phyloP scores from a whole-genome alignment of 2,797 vertebrate genomes.

The Denticeps clupeoides region DNA sequence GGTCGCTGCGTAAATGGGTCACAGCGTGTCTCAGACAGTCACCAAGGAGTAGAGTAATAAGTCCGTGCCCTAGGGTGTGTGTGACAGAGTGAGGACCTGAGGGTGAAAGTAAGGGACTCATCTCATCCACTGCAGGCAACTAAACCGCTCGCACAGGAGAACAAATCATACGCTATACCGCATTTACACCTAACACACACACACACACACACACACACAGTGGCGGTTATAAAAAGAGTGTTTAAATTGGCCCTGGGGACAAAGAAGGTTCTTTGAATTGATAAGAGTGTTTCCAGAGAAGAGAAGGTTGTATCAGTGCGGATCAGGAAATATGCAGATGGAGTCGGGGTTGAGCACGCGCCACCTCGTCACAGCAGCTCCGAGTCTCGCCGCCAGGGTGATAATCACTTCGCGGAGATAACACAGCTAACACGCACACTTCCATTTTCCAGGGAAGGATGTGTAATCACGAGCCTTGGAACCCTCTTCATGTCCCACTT shows the following conservation, averaged over 20 bases:
- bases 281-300: too few relatives aligned
- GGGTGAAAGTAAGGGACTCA: slow-evolving; percentile 6
- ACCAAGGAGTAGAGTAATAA: not conserved
- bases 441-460: not conserved
- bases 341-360: too few relatives aligned
- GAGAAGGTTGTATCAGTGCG: too few relatives aligned
- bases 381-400: not conserved
- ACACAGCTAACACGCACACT: not conserved
- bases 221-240: too few relatives aligned
- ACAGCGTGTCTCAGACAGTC: too few relatives aligned
- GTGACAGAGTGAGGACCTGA: slow-evolving; percentile 18
- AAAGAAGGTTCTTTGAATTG: too few relatives aligned
- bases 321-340: too few relatives aligned
- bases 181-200: slow-evolving; percentile 7
- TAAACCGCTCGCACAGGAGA: slow-evolving; percentile 12
- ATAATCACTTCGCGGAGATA: not conserved
- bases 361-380: not conserved
- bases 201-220: slow-evolving; percentile 6
- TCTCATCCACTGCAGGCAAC: slow-evolving; percentile 9
- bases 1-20: too few relatives aligned
- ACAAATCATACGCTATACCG: not conserved
- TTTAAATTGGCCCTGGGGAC: too few relatives aligned
- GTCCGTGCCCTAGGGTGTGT: slow-evolving; percentile 12
- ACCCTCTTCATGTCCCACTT: too few relatives aligned
- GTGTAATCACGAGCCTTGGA: too few relatives aligned